These are phyloP conservation scores for Polietes domitor DNA, from an alignment of 2,888 invertebrate species.

Conservation along the genomic window DNA sequence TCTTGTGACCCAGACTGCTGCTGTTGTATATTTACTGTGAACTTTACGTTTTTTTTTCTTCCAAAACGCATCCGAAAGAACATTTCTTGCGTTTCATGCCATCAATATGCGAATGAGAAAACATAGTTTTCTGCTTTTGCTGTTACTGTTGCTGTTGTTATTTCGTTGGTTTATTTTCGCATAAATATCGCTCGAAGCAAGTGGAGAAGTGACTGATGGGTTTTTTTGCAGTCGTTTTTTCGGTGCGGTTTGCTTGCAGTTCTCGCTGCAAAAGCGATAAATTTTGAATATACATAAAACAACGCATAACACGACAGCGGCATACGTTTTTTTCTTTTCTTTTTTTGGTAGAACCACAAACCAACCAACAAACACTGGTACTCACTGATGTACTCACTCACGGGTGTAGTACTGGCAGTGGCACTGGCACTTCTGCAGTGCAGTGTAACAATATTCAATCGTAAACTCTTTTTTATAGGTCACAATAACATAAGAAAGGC, in stretches of 20 bases:
- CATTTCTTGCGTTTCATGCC: conserved; percentile 46
- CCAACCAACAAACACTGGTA: background rate
- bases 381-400: conserved; percentile 1
- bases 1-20: background rate
- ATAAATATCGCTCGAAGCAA: conserved; percentile 59
- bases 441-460: conserved; percentile 51
- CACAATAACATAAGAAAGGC: conserved; percentile 66
- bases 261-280: conserved; percentile 24
- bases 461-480: conserved; percentile 68
- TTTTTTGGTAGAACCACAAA: background rate
- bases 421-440: background rate
- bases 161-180: conserved; percentile 32
- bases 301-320: conserved; percentile 19
- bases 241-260: conserved; percentile 17
- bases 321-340: background rate
- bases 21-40: background rate
- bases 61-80: conserved; percentile 43
- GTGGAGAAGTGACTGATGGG: conserved; percentile 53
- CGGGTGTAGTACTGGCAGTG: background rate
- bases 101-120: conserved; percentile 23
- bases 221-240: conserved; percentile 45
- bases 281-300: conserved; percentile 14
- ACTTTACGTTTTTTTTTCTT: background rate
- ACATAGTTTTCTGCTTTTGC: conserved; percentile 27
- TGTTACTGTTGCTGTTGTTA: background rate